phyloP scores from a whole-genome alignment of 1,140 invertebrate genomes.

The Drosophila baimaii region DNA sequence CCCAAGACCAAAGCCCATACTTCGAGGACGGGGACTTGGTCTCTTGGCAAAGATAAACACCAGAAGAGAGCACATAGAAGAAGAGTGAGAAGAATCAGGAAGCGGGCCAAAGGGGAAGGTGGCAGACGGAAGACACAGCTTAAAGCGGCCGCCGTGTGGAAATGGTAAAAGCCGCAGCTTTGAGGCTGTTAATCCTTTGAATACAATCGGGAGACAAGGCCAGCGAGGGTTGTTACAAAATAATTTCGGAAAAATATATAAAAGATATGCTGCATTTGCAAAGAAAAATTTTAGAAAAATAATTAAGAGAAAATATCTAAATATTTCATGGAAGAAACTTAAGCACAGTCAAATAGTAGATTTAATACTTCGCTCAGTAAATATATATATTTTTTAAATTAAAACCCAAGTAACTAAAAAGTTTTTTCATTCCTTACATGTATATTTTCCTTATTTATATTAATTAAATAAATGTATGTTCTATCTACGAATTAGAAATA shows the following conservation, averaged over 20 bases:
- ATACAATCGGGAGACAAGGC: conserved; percentile 54
- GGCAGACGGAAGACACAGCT: conserved; percentile 13
- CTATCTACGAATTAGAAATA: neutral
- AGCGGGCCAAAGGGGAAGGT: neutral
- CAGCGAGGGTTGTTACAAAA: conserved; percentile 37
- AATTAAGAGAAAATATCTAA: no score
- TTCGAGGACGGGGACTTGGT: conserved; percentile 18
- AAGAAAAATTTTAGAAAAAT: no score
- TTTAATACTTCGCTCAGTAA: no score
- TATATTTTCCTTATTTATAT: no score
- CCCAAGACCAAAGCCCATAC: conserved; percentile 6
- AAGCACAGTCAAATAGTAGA: no score
- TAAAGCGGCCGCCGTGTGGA: conserved; percentile 61
- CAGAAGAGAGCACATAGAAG: neutral
- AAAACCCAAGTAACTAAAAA: no score
- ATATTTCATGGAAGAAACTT: no score
- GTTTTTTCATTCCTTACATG: no score
- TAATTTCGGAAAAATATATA: no score
- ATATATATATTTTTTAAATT: no score
- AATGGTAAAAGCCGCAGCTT: conserved; percentile 75
- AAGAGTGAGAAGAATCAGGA: neutral
- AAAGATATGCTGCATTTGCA: no score
- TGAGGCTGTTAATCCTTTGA: conserved; percentile 78
- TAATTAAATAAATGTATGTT: no score
- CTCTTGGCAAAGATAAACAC: conserved; percentile 69